Evolutionary conservation across 2,113 vertebrate species (phyloP).

Genomic region (Microtus richardsoni): DNA sequence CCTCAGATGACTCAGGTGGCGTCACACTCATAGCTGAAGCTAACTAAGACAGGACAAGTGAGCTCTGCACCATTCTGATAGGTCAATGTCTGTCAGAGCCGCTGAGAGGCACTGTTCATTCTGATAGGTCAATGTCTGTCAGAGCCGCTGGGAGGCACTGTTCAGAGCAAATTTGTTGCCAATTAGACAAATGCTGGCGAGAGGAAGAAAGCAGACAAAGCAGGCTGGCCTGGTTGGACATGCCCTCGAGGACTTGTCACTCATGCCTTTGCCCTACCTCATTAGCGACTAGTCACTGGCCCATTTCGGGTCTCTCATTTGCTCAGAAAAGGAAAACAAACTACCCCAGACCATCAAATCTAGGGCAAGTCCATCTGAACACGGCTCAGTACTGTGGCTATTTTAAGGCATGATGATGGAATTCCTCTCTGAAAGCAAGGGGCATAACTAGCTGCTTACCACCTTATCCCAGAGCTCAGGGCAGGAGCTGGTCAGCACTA

Average conservation of each 20-base stretch:
- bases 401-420: not conserved
- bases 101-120: not conserved
- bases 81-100: not conserved
- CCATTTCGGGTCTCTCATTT: not conserved
- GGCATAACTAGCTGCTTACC: not conserved
- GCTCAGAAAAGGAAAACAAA: not conserved
- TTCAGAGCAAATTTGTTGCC: too few relatives aligned
- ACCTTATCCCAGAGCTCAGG: not conserved
- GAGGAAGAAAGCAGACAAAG: not conserved
- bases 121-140: not conserved
- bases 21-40: not conserved
- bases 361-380: not conserved
- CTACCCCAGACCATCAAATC: not conserved
- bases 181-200: not conserved
- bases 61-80: not conserved
- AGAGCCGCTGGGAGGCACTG: not conserved
- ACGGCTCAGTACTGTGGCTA: not conserved
- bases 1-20: too few relatives aligned
- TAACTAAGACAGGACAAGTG: not conserved
- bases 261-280: accelerated
- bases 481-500: not conserved
- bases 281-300: not conserved
- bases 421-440: not conserved
- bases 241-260: not conserved
- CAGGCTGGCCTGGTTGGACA: not conserved